Percentiles rank a stretch among this genome's conserved stretches.
Evolutionary conservation across 2,888 invertebrate species (phyloP).

Genomic region (Leucophenga montana): DNA sequence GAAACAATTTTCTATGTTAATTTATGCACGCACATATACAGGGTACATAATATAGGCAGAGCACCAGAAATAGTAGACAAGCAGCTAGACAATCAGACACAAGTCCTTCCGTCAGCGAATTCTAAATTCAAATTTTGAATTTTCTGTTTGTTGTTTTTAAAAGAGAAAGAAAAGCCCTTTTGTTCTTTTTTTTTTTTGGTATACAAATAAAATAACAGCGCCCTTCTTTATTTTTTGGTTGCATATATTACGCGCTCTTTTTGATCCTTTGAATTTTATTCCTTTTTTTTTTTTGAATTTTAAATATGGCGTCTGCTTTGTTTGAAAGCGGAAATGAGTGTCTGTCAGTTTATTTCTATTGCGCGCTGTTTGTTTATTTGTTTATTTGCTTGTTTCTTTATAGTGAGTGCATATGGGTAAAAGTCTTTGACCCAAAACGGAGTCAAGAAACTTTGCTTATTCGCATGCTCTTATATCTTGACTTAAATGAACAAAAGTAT

Average conservation of each 20-base stretch:
- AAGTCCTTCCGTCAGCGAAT: conserved; percentile 29
- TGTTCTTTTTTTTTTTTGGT: too few relatives aligned
- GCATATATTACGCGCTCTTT: conserved; percentile 10
- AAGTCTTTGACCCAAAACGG: conserved; percentile 58
- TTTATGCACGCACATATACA: conserved; percentile 17
- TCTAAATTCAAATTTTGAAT: conserved; percentile 42
- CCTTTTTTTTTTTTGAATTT: conserved; percentile 65
- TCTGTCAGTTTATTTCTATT: conserved; percentile 62
- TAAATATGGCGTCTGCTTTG: conserved; percentile 68
- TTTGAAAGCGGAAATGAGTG: conserved; percentile 66
- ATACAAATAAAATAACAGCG: too few relatives aligned
- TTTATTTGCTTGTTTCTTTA: not conserved
- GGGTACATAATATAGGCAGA: too few relatives aligned
- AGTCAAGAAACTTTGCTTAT: conserved; percentile 57
- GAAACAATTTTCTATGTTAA: conserved; percentile 3
- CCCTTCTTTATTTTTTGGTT: not conserved
- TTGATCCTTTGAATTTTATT: conserved; percentile 43
- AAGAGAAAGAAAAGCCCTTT: too few relatives aligned
- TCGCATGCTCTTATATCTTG: not conserved
- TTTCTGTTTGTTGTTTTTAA: conserved; percentile 47
- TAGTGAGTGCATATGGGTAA: conserved; percentile 23
- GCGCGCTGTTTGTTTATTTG: conserved; percentile 42
- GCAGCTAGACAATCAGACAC: conserved; percentile 32
- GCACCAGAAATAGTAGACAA: not conserved
- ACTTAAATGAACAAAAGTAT: not conserved